Evolutionary conservation across 2,797 vertebrate genomes (phyloP), one percentile per base, ranked within the genome.

Genomic region (Arctocebus calabarensis): DNA sequence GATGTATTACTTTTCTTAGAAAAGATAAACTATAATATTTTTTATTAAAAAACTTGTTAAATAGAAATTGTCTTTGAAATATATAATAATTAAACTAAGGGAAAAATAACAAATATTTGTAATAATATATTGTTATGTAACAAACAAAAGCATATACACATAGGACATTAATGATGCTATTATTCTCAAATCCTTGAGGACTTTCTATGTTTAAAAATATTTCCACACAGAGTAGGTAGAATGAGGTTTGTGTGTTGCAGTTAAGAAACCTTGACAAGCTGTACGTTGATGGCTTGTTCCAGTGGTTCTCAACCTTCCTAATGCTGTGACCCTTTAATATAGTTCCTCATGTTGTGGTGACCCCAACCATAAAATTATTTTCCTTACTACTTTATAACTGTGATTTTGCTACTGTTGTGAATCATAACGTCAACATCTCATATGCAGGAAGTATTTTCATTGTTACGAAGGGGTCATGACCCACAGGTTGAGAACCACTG

Each of bases 181-280:
- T 71, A 2, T 90, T 83, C 43, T 45, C 20, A 27, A 71, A 78
- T 85, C 91, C 8, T 94, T 96, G 25, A 77, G 27, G 84, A 32
- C 23, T 83, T 88, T 90, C 12, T 11, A 34, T 45, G 11, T 40
- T 94, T 68, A 73, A 83, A 45, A 74, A 70, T 29, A 48, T 74
- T 52, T 89, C 34, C 59, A 81, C 27, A 95, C 62, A 32, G 7
- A 1, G 4, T 75, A 23, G 85, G 23, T 48, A 90, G 81, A 73
- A 16, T 73, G 66, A 93, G 29, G 92, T 95, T 90, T 84, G 66
- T 64, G 40, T 87, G 40, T 94, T 77, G 4, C 74, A 87, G 32
- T 4, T 88, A 92, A 94, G 66, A 83, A 91, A 82, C 23, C 23
- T 34, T 66, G 5, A 79, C 84, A 86, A 84, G 9, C 9, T 92